phyloP scores from a whole-genome alignment of 2,888 invertebrate species.

The Pandemis corylana region DNA sequence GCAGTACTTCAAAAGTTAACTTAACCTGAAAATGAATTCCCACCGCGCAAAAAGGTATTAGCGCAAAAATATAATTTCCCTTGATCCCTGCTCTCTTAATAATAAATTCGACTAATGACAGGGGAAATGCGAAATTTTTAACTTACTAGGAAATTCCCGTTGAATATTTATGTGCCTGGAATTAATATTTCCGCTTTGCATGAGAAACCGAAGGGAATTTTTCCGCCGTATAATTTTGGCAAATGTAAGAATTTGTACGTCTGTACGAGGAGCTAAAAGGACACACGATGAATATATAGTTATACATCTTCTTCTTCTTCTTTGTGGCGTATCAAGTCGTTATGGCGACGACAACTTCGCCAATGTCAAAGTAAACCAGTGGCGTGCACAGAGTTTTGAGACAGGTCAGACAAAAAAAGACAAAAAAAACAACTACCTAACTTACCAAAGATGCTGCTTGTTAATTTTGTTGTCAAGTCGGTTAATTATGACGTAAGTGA shows the following conservation, averaged over 20 bases:
- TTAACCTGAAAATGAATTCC: neutral
- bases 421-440: no score
- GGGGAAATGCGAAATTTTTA: conserved; percentile 57
- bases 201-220: conserved; percentile 20
- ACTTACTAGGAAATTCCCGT: conserved; percentile 50
- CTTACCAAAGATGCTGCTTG: no score
- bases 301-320: no score
- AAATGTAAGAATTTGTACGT: conserved; percentile 19
- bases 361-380: no score
- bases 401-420: no score
- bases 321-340: no score
- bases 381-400: no score
- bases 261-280: no score
- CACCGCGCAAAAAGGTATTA: conserved; percentile 3
- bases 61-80: conserved; percentile 21
- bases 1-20: neutral
- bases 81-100: conserved; percentile 51
- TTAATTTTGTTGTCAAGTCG: no score
- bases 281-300: no score
- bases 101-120: conserved; percentile 69
- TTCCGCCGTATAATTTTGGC: conserved; percentile 12
- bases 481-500: no score
- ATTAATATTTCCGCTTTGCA: conserved; percentile 48
- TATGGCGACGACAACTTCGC: no score
- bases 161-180: conserved; percentile 52